These are phyloP conservation scores for Neodiprion lecontei DNA, from an alignment of 1,140 invertebrate genomes.

Conservation along the genomic window DNA sequence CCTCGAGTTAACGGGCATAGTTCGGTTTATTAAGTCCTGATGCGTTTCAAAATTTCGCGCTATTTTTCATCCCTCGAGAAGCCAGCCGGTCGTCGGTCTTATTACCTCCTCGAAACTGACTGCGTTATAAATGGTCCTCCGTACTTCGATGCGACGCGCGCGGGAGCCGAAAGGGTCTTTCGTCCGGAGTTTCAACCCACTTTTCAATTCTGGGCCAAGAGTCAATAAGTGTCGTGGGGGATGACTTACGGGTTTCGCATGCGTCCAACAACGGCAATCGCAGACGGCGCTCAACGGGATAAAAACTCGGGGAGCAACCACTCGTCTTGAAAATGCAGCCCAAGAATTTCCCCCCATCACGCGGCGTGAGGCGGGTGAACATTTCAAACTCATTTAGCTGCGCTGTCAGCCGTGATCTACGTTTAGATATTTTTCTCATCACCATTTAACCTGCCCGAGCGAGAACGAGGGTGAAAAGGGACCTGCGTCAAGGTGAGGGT, in stretches of 20 bases:
- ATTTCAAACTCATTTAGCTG: slow-evolving; percentile 7
- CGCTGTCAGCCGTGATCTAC: slow-evolving; percentile 50
- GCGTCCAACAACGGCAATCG: background rate
- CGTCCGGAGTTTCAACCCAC: slow-evolving; percentile 33
- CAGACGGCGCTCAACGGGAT: no score
- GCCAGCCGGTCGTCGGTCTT: slow-evolving; percentile 2
- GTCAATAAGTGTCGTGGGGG: slow-evolving; percentile 55
- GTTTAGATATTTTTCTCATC: slow-evolving; percentile 61
- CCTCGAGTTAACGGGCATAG: background rate
- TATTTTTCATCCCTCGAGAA: slow-evolving; percentile 45
- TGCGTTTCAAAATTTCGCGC: slow-evolving; percentile 37
- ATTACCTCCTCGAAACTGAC: background rate
- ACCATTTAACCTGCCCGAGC: slow-evolving; percentile 24
- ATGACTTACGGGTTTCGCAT: slow-evolving; percentile 46
- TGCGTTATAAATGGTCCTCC: slow-evolving; percentile 48
- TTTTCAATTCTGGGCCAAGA: slow-evolving; percentile 53
- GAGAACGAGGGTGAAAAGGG: slow-evolving; percentile 23
- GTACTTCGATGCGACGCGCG: slow-evolving; percentile 32
- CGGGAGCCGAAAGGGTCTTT: background rate
- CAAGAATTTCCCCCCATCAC: no score
- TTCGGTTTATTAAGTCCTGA: slow-evolving; percentile 2
- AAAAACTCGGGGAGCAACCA: no score
- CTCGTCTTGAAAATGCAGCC: no score
- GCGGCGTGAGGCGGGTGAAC: background rate
- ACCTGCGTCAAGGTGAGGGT: slow-evolving; percentile 24